Conservation (phyloP, 2,113 vertebrate species). For the Phainopepla nitens region DNA sequence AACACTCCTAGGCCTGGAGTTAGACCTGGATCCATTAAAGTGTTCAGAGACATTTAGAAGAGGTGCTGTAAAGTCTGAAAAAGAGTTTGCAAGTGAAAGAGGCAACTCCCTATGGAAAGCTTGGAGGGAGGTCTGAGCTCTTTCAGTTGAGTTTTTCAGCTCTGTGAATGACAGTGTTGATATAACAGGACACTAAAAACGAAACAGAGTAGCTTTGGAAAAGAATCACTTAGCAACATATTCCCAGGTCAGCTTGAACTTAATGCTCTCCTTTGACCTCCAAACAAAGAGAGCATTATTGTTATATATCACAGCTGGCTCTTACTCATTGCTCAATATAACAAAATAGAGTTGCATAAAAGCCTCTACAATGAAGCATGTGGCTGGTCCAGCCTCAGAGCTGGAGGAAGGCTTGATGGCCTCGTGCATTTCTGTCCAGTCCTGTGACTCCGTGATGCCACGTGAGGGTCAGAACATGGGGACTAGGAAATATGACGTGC, state of each 20-base stretch:
- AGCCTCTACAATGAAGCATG: not conserved
- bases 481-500: not conserved
- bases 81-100: not conserved
- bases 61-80: not conserved
- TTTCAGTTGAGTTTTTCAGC: not conserved
- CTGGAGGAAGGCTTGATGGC: not conserved
- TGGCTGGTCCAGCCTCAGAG: not conserved
- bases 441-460: not conserved
- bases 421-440: not conserved
- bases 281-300: conserved; percentile 15
- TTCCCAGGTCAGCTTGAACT: conserved; percentile 7
- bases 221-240: not conserved
- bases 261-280: conserved; percentile 24
- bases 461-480: not conserved
- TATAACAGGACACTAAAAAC: not conserved
- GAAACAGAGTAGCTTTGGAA: not conserved
- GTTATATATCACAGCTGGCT: not conserved
- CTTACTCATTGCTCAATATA: not conserved
- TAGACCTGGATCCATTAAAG: not conserved
- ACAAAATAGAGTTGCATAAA: not conserved
- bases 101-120: not conserved
- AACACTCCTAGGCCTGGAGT: not conserved
- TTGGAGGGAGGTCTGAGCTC: not conserved
- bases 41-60: not conserved
- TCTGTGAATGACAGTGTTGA: not conserved